These are phyloP conservation scores for Gorsachius magnificus DNA, from an alignment of 2,797 vertebrate species.

Conservation along the genomic window DNA sequence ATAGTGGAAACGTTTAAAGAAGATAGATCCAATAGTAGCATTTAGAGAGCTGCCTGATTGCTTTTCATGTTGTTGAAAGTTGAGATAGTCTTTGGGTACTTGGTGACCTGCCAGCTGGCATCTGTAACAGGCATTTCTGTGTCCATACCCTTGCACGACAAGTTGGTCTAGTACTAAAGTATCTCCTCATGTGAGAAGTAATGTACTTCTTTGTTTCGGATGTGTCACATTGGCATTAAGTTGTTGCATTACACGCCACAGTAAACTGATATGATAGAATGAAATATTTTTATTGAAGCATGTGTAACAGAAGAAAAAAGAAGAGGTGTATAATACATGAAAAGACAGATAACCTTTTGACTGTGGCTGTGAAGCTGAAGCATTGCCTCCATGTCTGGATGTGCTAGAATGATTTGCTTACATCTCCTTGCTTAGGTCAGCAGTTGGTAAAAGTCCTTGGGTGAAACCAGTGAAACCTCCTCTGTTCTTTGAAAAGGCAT, in stretches of 20 bases:
- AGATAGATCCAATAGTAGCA: background rate
- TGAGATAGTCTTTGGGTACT: background rate
- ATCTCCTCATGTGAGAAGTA: background rate
- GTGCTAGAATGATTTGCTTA: background rate
- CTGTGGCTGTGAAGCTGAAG: background rate
- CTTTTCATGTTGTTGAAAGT: background rate
- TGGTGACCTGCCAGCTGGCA: background rate
- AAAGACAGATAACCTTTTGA: background rate
- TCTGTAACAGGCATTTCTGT: background rate
- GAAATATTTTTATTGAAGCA: background rate
- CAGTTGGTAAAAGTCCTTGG: background rate
- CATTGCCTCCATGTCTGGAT: background rate
- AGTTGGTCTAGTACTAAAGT: background rate
- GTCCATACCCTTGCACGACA: background rate
- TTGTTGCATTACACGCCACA: background rate
- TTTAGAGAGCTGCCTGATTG: background rate
- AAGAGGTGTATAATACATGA: background rate
- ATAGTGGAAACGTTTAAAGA: background rate
- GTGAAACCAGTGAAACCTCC: background rate
- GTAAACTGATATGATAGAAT: background rate
- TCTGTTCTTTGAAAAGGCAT: background rate
- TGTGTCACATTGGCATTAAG: background rate
- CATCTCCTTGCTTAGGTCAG: background rate
- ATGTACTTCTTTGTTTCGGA: background rate
- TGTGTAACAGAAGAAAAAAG: background rate